Evolutionary conservation across 2,797 vertebrate species (phyloP).

Genomic region (Gila robusta): DNA sequence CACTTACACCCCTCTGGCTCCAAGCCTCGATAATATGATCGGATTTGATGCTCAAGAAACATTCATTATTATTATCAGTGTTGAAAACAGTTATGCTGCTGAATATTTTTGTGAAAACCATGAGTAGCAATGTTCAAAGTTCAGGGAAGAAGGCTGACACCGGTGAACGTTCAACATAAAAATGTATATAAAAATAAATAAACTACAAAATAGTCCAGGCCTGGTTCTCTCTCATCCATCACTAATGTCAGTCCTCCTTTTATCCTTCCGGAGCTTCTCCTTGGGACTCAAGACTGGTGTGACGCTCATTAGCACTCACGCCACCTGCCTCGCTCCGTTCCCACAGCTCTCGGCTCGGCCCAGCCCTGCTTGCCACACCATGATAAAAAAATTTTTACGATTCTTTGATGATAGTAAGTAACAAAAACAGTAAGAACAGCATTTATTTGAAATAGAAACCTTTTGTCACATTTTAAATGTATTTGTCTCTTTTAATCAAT

Average conservation of each 20-base stretch:
- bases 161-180: no score
- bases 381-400: no score
- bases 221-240: neutral
- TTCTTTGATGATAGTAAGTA: neutral
- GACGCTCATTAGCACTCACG: no score
- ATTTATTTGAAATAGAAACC: neutral
- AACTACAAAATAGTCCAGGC: neutral
- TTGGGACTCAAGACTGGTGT: neutral
- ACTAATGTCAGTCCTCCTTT: neutral
- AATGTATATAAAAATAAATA: neutral
- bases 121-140: no score
- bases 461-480: neutral
- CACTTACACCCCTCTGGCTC: no score
- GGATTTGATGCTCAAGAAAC: neutral
- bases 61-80: neutral
- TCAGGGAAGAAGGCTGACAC: no score
- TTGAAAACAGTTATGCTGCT: neutral
- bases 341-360: neutral
- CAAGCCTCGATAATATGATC: no score
- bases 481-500: neutral
- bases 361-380: neutral
- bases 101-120: neutral
- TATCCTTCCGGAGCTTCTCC: neutral
- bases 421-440: neutral
- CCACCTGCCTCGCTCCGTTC: neutral